These are phyloP conservation scores for Heliopora coerulea DNA, from an alignment of 92 coral and sea anemone genomes.

Conservation along the genomic window DNA sequence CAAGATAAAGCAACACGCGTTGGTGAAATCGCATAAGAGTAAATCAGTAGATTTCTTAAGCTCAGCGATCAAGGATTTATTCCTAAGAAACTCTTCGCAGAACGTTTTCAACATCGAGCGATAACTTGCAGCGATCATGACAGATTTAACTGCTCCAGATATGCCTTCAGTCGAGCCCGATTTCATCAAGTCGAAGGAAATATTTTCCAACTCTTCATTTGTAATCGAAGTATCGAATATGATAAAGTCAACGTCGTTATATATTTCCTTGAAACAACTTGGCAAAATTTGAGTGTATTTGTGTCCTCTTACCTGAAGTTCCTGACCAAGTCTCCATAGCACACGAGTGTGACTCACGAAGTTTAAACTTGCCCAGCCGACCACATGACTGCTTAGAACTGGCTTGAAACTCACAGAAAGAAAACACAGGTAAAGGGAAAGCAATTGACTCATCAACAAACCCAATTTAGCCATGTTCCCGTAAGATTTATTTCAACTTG, in stretches of 20 bases:
- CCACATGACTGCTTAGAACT: not conserved
- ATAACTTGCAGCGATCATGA: not conserved
- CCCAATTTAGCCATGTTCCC: too few relatives aligned
- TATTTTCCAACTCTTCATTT: slow-evolving; percentile 20
- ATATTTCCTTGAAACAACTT: slow-evolving; percentile 30
- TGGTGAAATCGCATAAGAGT: slow-evolving; percentile 25
- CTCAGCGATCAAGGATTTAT: not conserved
- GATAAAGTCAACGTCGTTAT: slow-evolving; percentile 28
- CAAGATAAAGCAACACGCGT: slow-evolving; percentile 20
- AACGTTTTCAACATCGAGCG: not conserved
- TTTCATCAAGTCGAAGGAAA: not conserved
- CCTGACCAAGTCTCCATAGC: slow-evolving; percentile 39
- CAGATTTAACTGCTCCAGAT: not conserved
- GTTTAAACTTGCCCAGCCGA: slow-evolving; percentile 31
- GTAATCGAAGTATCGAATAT: slow-evolving; percentile 40
- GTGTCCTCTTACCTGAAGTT: slow-evolving; percentile 41
- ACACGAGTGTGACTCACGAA: slow-evolving; percentile 36
- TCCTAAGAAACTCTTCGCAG: slow-evolving; percentile 27
- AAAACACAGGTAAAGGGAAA: not conserved
- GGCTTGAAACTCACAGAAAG: not conserved
- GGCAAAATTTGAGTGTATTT: slow-evolving; percentile 40
- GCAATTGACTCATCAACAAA: too few relatives aligned
- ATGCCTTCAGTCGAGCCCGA: not conserved
- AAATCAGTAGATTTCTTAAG: slow-evolving; percentile 27
- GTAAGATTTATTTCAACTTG: too few relatives aligned